Base-by-base conservation (phyloP, 2,888 invertebrate species). In the Phortica okadai region DNA sequence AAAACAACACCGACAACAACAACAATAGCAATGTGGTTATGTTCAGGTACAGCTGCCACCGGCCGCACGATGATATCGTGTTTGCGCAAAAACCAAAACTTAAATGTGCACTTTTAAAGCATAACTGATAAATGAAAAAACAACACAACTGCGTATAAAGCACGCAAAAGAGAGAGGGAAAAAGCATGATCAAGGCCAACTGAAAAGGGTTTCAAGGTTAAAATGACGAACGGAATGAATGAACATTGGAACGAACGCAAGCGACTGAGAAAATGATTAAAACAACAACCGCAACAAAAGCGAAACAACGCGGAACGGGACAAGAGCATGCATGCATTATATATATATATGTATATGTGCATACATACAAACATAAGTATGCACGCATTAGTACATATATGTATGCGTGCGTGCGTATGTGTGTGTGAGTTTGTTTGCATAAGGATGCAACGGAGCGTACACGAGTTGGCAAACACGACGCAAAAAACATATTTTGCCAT, bases 121-220 rank as follows among this genome's bases (percentile, higher is more conserved):
- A 59, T 59, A 76, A 77, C 80, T 80, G 81, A 25, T 81, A 25
- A 72, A 76, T 56, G 45, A 58, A 42, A 69, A 73, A 62, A 74
- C 16, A 16, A 73, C 16, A 54, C 14, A 11, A 67, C 56, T 50
- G 54, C 2, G 50, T 44, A 64, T 69, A 78, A 44, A 56, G 59
- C 1, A 21, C 14, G 59, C 14, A 14, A 21, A 6, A 42, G 42
- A 11, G n/a, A 66, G 16, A 44, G 11, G 70, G 56, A 14, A 74
- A 75, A 79, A 73, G 64, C 59, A 25, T 74, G 69, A 81, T 86
- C 86, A 87, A 87, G 87, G 85, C 80, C 87, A 86, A 80, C 73
- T 70, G 33, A 74, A 76, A 81, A 82, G 81, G 84, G 80, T 81
- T 81, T 86, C 87, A 85, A 85, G 87, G 85, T 84, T 84, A 75